A percentile compares a stretch with the other conserved stretches of the same genome.
These are phyloP conservation scores for Bettongia penicillata DNA, from an alignment of 2,113 vertebrate species.

Conservation along the genomic window DNA sequence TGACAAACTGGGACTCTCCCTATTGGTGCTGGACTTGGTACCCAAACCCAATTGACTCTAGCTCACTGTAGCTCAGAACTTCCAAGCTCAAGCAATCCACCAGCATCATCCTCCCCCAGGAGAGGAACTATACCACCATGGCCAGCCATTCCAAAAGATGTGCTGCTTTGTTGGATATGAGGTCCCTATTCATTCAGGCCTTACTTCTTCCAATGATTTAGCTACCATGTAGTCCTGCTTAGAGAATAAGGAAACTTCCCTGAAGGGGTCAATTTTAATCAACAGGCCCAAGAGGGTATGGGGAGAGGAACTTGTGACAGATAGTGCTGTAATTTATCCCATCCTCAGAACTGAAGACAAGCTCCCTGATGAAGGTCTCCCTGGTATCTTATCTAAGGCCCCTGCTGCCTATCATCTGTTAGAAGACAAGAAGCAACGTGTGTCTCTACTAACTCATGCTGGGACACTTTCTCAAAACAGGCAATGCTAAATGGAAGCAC, in stretches of 20 bases:
- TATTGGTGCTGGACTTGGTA: not conserved
- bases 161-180: not conserved
- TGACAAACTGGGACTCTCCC: not conserved
- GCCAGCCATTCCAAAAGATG: not conserved
- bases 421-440: not conserved
- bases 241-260: not conserved
- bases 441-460: not conserved
- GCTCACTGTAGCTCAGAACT: not conserved
- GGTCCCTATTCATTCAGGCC: not conserved
- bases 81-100: not conserved
- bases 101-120: not conserved
- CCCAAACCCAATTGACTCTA: not conserved
- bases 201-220: not conserved
- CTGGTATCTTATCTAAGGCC: not conserved
- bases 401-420: not conserved
- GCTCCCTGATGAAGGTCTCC: not conserved
- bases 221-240: not conserved
- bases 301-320: not conserved
- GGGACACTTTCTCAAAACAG: not conserved
- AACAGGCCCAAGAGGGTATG: not conserved
- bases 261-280: not conserved
- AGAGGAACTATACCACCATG: not conserved
- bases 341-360: not conserved
- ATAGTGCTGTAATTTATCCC: not conserved
- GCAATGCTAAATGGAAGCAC: not conserved